Conservation (phyloP, 1,140 invertebrate species). For the Atta cephalotes region DNA sequence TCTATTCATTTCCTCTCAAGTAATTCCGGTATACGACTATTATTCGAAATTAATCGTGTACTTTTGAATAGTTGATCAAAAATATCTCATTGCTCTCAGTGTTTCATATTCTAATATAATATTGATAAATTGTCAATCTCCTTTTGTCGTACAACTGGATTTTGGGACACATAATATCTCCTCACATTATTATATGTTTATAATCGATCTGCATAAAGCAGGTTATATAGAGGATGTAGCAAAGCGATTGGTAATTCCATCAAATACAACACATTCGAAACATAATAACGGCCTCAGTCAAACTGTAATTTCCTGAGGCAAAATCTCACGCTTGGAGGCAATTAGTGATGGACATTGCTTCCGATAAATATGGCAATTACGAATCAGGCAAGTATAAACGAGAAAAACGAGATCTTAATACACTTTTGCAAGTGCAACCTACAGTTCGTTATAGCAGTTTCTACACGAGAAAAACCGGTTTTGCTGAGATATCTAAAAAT, state of each 20-base stretch:
- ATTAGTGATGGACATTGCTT: constrained; percentile 18
- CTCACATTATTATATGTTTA: neutral
- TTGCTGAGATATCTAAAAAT: no score
- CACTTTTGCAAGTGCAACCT: neutral
- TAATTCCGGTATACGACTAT: neutral
- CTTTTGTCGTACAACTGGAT: neutral
- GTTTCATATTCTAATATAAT: neutral
- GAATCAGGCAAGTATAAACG: neutral
- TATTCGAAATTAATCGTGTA: constrained; percentile 24
- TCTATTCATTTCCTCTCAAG: constrained; percentile 1
- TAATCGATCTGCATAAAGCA: neutral
- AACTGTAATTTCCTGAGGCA: constrained; percentile 2
- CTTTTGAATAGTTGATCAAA: neutral
- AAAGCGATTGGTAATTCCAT: constrained; percentile 19
- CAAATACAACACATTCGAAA: constrained; percentile 31
- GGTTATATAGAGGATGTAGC: neutral
- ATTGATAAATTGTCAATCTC: neutral
- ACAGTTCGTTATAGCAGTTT: neutral
- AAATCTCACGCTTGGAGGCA: constrained; percentile 35
- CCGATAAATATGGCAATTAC: constrained; percentile 43
- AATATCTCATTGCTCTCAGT: neutral
- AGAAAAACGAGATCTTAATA: constrained; percentile 18
- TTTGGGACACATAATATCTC: neutral
- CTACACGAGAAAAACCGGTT: no score
- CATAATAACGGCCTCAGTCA: constrained; percentile 9